Base-by-base conservation (phyloP, 92 coral and sea anemone genomes). In the Meandrina meandrites region DNA sequence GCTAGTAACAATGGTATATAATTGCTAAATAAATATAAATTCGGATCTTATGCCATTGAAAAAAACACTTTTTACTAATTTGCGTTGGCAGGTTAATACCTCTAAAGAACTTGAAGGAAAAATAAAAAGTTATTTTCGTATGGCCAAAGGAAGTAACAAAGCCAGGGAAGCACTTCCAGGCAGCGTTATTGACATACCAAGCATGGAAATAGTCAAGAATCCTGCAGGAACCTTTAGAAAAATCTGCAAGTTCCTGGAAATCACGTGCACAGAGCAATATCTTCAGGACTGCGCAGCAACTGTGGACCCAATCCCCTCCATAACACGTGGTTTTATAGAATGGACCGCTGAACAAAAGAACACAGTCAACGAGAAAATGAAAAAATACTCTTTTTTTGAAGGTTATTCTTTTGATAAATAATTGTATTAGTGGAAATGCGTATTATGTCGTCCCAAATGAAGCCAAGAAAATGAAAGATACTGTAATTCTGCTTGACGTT, bases 241-340 rank as follows among this genome's bases (percentile, higher is more conserved):
- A 36, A 42, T 85, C 53, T 85, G 88, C 75, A 70, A 24, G 42
- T 85, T 85, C 66, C 35, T 85, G 21, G 82, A 64, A 30, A 62
- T 85, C 45, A 19, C 36, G 0, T 85, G 88, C 47, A 4, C 74
- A 30, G 88, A 85, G 45, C 5, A 57, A 40, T 85, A 85, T 62
- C 64, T 85, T 13, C 75, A 76, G 36, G 88, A 60, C 71, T 85
- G 88, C 53, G 40, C 88, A 40, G 58, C 36, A 19, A 76, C 75
- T 76, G 82, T 85, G 22, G 75, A 85, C 82, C 40, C 66, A 45
- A 36, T 50, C n/a, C 88, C 88, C 42, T 85, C 88, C 8, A 85
- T 76, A 76, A 85, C 88, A 42, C 88, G 88, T 18, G 24, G 76
- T 36, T 58, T 27, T 76, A 53, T 85, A 12, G 75, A 60, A 30